Evolutionary conservation across 2,888 invertebrate species (phyloP), one percentile per base, ranked within the genome.

Genomic region (Steinernema carpocapsae): DNA sequence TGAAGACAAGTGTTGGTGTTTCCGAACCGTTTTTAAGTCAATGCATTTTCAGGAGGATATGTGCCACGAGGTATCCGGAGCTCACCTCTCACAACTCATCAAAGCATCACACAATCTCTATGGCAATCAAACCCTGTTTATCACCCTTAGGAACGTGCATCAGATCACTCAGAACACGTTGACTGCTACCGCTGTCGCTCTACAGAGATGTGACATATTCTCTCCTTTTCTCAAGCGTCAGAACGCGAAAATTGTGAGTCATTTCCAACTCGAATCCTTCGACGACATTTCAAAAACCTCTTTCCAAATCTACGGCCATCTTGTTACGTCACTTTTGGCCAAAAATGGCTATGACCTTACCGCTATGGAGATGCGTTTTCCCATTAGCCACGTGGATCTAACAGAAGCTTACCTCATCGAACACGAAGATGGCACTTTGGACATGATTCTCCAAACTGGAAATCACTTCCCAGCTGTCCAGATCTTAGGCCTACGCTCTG

Each of bases 21-120:
- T 10, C 6, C 56, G 6, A 26, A 26, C 26, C 14, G 3, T 12
- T 19, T 56, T n/a, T n/a, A n/a, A n/a, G n/a, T n/a, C n/a, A n/a
- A n/a, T 26, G 56, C n/a, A 56, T 56, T 56, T 26, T 12, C 56
- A 56, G 56, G 56, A 56, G 26, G 24, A 56, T n/a, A n/a, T n/a
- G 10, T 26, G 26, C 56, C 56, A 24, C 56, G n/a, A 26, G 26
- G 24, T 22, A 22, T 6, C 26, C 26, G 56, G 26, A 22, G 56
- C 10, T 7, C 22, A 56, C 26, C 56, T 56, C 56, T 3, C 22
- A 17, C 56, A 56, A 26, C 22, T 56, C 22, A 56, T 56, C 26
- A 56, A 56, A 56, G 14, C 56, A 6, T 56, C 56, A 56, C 56
- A 26, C 26, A 12, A 4, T 22, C 56, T 56, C 17, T 26, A 56